Evolutionary conservation across 2,797 vertebrate genomes (phyloP).

Genomic region (Pelobates cultripes): DNA sequence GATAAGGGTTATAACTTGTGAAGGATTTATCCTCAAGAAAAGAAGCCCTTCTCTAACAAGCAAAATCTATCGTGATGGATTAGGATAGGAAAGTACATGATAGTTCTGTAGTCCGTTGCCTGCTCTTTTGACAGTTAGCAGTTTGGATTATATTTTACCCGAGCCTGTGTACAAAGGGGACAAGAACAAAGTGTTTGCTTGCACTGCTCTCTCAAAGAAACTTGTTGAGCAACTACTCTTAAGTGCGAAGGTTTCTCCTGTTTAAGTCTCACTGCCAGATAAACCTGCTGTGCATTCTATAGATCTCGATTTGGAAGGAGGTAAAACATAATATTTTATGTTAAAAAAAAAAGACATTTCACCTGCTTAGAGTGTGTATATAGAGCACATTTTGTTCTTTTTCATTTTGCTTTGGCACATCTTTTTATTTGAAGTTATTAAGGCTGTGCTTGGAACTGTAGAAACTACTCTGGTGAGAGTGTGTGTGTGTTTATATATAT

Average conservation of each 20-base stretch:
- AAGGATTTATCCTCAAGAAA: constrained; percentile 8
- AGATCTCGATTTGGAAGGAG: constrained; percentile 30
- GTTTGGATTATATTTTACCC: constrained; percentile 31
- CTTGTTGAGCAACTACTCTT: constrained; percentile 33
- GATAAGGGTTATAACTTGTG: constrained; percentile 3
- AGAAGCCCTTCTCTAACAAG: neutral
- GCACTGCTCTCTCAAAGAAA: constrained; percentile 32
- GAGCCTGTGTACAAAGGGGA: constrained; percentile 31
- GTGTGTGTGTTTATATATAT: too few species aligned
- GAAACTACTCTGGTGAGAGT: too few species aligned
- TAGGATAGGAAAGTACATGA: neutral
- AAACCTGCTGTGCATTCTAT: constrained; percentile 43
- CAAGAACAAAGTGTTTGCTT: constrained; percentile 36
- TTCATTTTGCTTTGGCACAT: neutral
- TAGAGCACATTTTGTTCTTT: constrained; percentile 7
- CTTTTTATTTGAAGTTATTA: too few species aligned
- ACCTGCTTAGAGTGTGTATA: neutral
- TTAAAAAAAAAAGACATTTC: constrained; percentile 5
- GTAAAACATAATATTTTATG: constrained; percentile 32
- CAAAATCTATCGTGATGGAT: neutral
- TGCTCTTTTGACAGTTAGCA: constrained; percentile 30
- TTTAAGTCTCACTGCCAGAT: constrained; percentile 35
- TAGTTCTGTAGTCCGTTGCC: constrained; percentile 20
- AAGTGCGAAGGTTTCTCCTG: constrained; percentile 32
- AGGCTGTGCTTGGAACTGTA: too few species aligned